Evolutionary conservation across 1,140 invertebrate species (phyloP).

Genomic region (Leptoteleia sp.): DNA sequence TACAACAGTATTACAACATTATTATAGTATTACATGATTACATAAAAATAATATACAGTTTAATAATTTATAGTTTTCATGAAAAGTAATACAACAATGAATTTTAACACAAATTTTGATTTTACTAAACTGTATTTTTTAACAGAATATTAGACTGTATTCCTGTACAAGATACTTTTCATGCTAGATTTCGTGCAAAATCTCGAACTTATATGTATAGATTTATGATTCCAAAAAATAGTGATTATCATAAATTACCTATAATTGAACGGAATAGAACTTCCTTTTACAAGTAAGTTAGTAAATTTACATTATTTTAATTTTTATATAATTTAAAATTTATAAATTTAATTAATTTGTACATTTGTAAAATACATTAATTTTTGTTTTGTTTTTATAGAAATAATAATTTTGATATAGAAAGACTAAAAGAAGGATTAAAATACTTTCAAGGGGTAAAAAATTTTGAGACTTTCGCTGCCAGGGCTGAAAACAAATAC

Average conservation of each 20-base stretch:
- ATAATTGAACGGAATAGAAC: slow-evolving; percentile 66
- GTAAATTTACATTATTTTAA: background rate
- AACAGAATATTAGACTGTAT: slow-evolving; percentile 81
- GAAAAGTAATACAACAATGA: no score
- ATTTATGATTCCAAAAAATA: slow-evolving; percentile 78
- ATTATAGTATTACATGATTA: no score
- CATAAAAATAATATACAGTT: no score
- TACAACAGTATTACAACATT: no score
- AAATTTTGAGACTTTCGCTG: slow-evolving; percentile 87
- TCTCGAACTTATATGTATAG: slow-evolving; percentile 87
- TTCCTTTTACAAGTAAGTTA: slow-evolving; percentile 59
- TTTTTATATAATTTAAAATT: no score
- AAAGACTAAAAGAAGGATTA: slow-evolving; percentile 63
- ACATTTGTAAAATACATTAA: background rate
- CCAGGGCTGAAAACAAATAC: slow-evolving; percentile 73
- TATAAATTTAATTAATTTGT: background rate
- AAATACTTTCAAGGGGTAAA: slow-evolving; percentile 76
- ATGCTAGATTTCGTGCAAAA: slow-evolving; percentile 82
- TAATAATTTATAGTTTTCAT: no score
- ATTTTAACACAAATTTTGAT: background rate
- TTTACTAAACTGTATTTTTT: slow-evolving; percentile 8
- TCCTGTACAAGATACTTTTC: slow-evolving; percentile 83
- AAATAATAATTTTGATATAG: slow-evolving; percentile 61
- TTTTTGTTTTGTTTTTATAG: slow-evolving; percentile 21
- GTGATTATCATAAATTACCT: slow-evolving; percentile 62